phyloP scores from a whole-genome alignment of 2,888 invertebrate species.

The Oxytorus armatus region DNA sequence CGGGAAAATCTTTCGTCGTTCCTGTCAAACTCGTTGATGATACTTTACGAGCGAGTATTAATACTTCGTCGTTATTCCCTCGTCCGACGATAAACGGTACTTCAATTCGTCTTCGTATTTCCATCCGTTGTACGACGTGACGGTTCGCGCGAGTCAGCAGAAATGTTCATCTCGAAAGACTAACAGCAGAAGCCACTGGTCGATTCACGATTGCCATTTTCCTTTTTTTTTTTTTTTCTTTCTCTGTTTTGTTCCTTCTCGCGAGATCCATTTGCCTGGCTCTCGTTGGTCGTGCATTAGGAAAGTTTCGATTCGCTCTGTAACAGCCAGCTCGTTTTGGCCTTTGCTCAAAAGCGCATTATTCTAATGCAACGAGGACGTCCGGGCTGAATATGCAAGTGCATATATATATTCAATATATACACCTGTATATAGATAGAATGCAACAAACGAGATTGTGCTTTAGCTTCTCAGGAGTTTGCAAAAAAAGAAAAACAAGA shows the following conservation, averaged over 20 bases:
- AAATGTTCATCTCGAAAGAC: constrained; percentile 41
- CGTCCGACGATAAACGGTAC: constrained; percentile 38
- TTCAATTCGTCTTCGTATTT: constrained; percentile 41
- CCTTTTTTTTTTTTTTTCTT: constrained; percentile 19
- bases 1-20: neutral
- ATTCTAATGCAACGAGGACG: constrained; percentile 22
- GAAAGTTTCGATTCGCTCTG: constrained; percentile 29
- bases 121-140: constrained; percentile 44
- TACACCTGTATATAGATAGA: neutral
- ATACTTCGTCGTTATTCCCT: constrained; percentile 49
- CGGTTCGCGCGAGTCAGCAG: constrained; percentile 48
- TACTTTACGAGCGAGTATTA: constrained; percentile 27
- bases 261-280: constrained; percentile 30
- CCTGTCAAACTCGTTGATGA: neutral
- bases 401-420: neutral
- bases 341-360: constrained; percentile 29
- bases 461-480: neutral
- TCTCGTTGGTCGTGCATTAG: constrained; percentile 11
- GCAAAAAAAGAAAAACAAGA: neutral
- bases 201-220: constrained; percentile 28
- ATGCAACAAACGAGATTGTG: neutral
- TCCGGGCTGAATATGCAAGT: neutral
- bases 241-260: constrained; percentile 4
- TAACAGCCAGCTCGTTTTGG: constrained; percentile 30
- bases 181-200: constrained; percentile 1